phyloP scores from a whole-genome alignment of 2,888 invertebrate species.

The Tenthredo distinguenda region DNA sequence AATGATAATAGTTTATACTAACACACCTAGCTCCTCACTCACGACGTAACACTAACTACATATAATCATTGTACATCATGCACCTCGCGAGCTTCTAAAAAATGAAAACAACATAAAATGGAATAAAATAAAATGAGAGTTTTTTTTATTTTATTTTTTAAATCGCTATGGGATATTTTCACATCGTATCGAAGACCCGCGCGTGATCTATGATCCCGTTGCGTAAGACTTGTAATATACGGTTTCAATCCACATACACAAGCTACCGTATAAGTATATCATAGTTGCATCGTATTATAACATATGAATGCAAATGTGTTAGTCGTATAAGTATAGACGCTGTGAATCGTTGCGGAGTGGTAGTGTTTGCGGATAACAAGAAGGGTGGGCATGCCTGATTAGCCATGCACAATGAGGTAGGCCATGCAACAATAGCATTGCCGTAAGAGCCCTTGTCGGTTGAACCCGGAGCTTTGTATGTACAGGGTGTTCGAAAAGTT shows the following conservation, averaged over 20 bases:
- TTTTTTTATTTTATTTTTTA: background rate
- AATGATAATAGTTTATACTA: background rate
- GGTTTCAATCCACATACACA: slow-evolving; percentile 17
- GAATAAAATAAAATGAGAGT: background rate
- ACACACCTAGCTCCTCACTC: background rate
- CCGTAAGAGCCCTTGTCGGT: slow-evolving; percentile 51
- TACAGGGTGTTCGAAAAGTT: slow-evolving; percentile 50
- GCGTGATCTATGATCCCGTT: slow-evolving; percentile 4
- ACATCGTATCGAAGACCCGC: background rate
- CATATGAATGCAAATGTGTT: background rate
- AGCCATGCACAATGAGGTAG: slow-evolving; percentile 66
- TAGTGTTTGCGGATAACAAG: slow-evolving; percentile 59
- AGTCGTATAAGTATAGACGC: background rate
- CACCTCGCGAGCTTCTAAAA: background rate
- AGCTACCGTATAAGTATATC: background rate
- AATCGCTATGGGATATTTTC: background rate
- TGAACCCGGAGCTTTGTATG: slow-evolving; percentile 5
- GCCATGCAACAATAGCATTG: slow-evolving; percentile 63
- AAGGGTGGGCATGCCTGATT: slow-evolving; percentile 65
- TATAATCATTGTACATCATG: background rate
- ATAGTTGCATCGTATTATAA: slow-evolving; percentile 13
- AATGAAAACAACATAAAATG: background rate
- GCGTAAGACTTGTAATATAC: background rate
- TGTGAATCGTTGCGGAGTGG: slow-evolving; percentile 22
- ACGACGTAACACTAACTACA: background rate